These are phyloP conservation scores for Phengaris alcon DNA, from an alignment of 2,888 invertebrate genomes.

Conservation along the genomic window DNA sequence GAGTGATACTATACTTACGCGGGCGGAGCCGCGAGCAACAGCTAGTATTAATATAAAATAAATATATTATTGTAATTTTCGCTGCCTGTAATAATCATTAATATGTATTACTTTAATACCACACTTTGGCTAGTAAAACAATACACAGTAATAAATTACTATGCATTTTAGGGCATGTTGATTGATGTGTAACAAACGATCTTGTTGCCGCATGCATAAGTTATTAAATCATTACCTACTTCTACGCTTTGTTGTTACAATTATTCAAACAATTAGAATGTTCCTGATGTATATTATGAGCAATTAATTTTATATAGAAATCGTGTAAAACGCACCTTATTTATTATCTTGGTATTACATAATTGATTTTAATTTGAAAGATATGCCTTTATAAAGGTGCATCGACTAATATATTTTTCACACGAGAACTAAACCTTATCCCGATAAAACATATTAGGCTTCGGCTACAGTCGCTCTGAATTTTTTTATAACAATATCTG, in stretches of 20 bases:
- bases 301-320: conserved; percentile 18
- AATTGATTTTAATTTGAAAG: not conserved
- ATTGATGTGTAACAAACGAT: conserved; percentile 15
- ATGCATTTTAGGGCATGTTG: conserved; percentile 18
- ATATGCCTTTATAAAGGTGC: not conserved
- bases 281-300: conserved; percentile 6
- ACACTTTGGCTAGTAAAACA: not conserved
- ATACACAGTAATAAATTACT: conserved; percentile 6
- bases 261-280: conserved; percentile 23
- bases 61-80: not conserved
- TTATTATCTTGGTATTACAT: not conserved
- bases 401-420: not conserved
- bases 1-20: too few species aligned
- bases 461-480: too few species aligned
- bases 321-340: conserved; percentile 16
- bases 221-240: conserved; percentile 23
- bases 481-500: too few species aligned
- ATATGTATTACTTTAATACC: not conserved
- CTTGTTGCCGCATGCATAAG: conserved; percentile 17
- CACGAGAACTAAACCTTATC: not conserved
- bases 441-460: not conserved
- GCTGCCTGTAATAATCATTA: not conserved
- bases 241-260: conserved; percentile 23
- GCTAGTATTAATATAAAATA: too few species aligned
- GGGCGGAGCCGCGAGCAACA: too few species aligned